phyloP scores from a whole-genome alignment of 2,797 vertebrate species.

The Hypotaenidia okinawae region DNA sequence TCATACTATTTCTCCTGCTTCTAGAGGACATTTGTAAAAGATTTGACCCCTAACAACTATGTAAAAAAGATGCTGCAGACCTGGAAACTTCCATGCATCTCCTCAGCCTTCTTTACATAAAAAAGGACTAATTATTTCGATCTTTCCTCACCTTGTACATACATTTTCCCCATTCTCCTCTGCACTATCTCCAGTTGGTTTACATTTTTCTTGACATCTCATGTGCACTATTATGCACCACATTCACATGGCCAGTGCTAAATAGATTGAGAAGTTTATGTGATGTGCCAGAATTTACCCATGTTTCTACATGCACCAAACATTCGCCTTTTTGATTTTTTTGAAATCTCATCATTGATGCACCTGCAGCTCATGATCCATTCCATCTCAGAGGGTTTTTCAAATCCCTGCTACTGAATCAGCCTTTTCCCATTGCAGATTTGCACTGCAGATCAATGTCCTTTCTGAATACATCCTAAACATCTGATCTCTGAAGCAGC shows the following conservation, averaged over 20 bases:
- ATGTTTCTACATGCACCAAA: not conserved
- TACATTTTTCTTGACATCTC: not conserved
- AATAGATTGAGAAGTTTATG: not conserved
- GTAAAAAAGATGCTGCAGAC: not conserved
- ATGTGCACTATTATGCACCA: not conserved
- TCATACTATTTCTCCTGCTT: not conserved
- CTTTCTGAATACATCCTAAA: not conserved
- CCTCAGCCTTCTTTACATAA: not conserved
- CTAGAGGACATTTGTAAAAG: not conserved
- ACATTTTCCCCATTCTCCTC: not conserved
- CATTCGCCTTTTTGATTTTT: not conserved
- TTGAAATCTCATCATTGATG: not conserved
- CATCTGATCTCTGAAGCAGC: not conserved
- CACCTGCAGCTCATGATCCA: not conserved
- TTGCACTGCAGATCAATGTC: not conserved
- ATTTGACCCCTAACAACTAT: not conserved
- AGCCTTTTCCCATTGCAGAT: not conserved
- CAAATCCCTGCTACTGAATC: not conserved
- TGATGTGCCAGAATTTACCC: not conserved
- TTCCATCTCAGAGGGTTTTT: not conserved
- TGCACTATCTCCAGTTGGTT: not conserved
- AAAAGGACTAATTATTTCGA: not conserved
- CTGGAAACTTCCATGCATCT: not conserved
- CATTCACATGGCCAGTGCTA: not conserved
- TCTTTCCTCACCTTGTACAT: not conserved